Evolutionary conservation across 1,140 invertebrate genomes (phyloP).

Genomic region (Vanessa atalanta): DNA sequence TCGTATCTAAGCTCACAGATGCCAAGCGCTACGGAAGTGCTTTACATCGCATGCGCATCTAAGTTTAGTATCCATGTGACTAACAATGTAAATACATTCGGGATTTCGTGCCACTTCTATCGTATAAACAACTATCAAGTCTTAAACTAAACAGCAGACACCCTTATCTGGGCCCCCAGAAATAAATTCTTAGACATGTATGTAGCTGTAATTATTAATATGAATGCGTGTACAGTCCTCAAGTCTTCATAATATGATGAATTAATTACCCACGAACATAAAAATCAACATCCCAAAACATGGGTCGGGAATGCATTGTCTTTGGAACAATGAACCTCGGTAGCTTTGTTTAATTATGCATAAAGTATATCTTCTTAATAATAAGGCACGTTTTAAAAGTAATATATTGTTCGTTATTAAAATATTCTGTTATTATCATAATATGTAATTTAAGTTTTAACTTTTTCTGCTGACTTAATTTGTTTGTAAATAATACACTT

Average conservation of each 20-base stretch:
- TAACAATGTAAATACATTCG: constrained; percentile 15
- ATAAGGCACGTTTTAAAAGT: neutral
- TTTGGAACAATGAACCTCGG: constrained; percentile 58
- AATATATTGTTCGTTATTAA: neutral
- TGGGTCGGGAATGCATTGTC: constrained; percentile 62
- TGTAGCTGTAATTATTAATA: constrained; percentile 50
- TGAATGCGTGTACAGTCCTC: constrained; percentile 40
- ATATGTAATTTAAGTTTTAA: neutral
- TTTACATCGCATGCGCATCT: constrained; percentile 16
- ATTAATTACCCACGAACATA: constrained; percentile 57
- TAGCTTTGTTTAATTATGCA: constrained; percentile 43
- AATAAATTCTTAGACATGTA: constrained; percentile 52
- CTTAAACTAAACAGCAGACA: constrained; percentile 19
- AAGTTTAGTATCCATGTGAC: constrained; percentile 35
- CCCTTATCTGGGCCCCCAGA: constrained; percentile 39
- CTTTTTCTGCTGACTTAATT: no score
- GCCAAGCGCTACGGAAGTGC: constrained; percentile 25
- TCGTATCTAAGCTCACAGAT: constrained; percentile 12
- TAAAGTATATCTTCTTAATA: constrained; percentile 17
- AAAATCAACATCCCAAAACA: constrained; percentile 62
- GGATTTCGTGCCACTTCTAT: constrained; percentile 17
- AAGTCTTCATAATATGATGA: constrained; percentile 40
- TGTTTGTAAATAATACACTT: no score
- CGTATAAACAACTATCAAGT: constrained; percentile 23
- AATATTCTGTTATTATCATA: neutral